phyloP scores from a whole-genome alignment of 2,797 vertebrate genomes.

The Notamacropus eugenii region DNA sequence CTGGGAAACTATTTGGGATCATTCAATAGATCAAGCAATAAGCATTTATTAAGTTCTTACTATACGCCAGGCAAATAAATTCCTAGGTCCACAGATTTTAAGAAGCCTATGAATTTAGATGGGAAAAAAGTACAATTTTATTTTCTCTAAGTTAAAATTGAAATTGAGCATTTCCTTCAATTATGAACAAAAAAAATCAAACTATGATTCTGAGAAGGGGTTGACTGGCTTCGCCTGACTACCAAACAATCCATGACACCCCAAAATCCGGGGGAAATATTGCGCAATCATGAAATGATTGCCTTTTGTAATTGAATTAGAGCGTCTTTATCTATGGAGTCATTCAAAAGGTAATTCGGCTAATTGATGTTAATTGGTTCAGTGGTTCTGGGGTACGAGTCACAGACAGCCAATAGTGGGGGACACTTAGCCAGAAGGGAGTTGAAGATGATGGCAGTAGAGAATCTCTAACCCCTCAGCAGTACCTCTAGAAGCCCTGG shows the following conservation, averaged over 20 bases:
- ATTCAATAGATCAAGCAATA: too few species aligned
- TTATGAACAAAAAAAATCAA: not conserved
- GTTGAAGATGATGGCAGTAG: not conserved
- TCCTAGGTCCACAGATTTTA: not conserved
- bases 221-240: not conserved
- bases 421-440: not conserved
- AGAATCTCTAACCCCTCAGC: not conserved
- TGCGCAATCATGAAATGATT: not conserved
- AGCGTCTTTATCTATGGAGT: not conserved
- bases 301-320: not conserved
- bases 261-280: not conserved
- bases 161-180: not conserved
- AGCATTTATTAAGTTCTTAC: too few species aligned
- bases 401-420: not conserved
- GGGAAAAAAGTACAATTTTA: not conserved
- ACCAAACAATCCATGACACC: not conserved
- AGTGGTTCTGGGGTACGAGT: not conserved
- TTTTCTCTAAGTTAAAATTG: not conserved
- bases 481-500: not conserved
- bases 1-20: too few species aligned
- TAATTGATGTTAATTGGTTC: not conserved
- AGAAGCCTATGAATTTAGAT: not conserved
- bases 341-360: not conserved
- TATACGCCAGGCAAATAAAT: too few species aligned
- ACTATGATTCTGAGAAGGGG: not conserved